Evolutionary conservation across 2,888 invertebrate genomes (phyloP).

Genomic region (Neocrepidodera transversa): DNA sequence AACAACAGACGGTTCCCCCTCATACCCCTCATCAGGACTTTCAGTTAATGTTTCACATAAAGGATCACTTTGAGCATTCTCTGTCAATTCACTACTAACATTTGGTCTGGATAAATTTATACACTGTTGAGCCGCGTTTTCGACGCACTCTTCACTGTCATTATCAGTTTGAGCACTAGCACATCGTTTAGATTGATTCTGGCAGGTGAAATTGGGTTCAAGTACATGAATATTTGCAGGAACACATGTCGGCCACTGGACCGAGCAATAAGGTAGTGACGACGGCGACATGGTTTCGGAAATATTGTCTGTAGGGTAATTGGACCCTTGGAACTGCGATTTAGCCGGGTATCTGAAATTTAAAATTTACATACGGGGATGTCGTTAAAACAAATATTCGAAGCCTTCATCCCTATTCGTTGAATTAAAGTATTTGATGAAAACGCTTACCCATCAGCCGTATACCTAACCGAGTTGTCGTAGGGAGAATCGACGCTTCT

Average conservation of each 20-base stretch:
- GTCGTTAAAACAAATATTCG: too few relatives aligned
- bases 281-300: conserved; percentile 63
- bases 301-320: conserved; percentile 23
- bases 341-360: conserved; percentile 67
- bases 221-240: conserved; percentile 57
- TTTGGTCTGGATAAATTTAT: conserved; percentile 22
- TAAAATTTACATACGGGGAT: too few relatives aligned
- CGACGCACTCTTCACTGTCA: conserved; percentile 39
- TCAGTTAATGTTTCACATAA: conserved; percentile 49
- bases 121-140: conserved; percentile 28
- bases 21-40: conserved; percentile 54
- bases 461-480: conserved; percentile 60
- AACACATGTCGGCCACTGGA: conserved; percentile 64
- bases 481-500: conserved; percentile 61
- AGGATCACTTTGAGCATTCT: conserved; percentile 37
- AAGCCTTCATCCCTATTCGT: too few relatives aligned
- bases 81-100: conserved; percentile 25
- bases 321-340: conserved; percentile 65
- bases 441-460: conserved; percentile 39
- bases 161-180: conserved; percentile 54
- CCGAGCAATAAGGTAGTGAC: conserved; percentile 58
- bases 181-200: conserved; percentile 42
- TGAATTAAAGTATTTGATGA: too few relatives aligned
- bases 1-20: conserved; percentile 52
- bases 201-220: conserved; percentile 33